Conservation (phyloP, 1,140 invertebrate species). For the Drusus annulatus region DNA sequence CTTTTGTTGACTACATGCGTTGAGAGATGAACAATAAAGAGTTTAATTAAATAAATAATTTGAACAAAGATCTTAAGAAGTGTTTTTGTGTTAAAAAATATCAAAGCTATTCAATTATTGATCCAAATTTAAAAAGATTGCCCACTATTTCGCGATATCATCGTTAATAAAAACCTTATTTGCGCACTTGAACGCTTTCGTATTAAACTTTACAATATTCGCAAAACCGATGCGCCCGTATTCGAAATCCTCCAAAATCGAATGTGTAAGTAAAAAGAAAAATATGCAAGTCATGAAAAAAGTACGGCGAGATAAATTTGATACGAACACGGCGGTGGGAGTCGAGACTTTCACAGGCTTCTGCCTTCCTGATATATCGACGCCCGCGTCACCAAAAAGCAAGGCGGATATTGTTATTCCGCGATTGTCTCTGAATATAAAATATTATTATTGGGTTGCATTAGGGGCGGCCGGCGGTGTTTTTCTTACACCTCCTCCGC, state of each 20-base stretch:
- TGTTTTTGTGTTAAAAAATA: no score
- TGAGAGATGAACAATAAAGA: no score
- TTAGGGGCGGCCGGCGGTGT: slow-evolving; percentile 57
- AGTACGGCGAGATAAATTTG: slow-evolving; percentile 58
- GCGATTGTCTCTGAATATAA: slow-evolving; percentile 60
- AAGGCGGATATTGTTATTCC: slow-evolving; percentile 58
- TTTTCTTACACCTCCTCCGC: slow-evolving; percentile 58
- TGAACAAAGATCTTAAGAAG: no score
- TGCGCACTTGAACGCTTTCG: slow-evolving; percentile 31
- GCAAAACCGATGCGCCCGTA: slow-evolving; percentile 49
- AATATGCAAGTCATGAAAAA: slow-evolving; percentile 60
- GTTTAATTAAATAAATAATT: no score
- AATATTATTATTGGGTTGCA: slow-evolving; percentile 61
- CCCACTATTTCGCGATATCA: slow-evolving; percentile 46
- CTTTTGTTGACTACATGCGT: no score
- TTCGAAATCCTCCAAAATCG: slow-evolving; percentile 55
- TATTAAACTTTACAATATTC: slow-evolving; percentile 49
- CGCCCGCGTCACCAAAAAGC: slow-evolving; percentile 49
- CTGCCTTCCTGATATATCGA: slow-evolving; percentile 56
- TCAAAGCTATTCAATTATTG: no score
- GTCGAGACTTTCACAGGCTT: slow-evolving; percentile 52
- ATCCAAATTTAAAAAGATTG: not conserved
- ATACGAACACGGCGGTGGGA: slow-evolving; percentile 52
- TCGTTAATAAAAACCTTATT: slow-evolving; percentile 49
- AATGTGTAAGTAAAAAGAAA: slow-evolving; percentile 53